Percentiles rank a stretch among this genome's conserved stretches.
These are phyloP conservation scores for Porites lutea DNA, from an alignment of 64 coral and sea anemone genomes.

Conservation along the genomic window DNA sequence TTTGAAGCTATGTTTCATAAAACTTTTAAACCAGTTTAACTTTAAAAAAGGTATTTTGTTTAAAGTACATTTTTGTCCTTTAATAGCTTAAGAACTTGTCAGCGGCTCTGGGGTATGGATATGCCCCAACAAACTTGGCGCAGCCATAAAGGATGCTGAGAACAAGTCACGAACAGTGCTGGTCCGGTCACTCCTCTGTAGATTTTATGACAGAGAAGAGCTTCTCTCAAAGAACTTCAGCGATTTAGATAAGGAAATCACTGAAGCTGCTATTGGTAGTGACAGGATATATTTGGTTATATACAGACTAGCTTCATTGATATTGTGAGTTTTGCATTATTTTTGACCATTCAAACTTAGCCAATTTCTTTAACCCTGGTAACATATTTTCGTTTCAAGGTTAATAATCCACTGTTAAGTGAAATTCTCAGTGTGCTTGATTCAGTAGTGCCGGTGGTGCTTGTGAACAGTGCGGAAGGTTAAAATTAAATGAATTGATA, in stretches of 20 bases:
- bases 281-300: too few species aligned
- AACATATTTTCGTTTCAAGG: too few species aligned
- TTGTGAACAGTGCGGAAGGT: too few species aligned
- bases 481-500: too few species aligned
- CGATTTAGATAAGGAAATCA: slow-evolving; percentile 12
- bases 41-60: slow-evolving; percentile 5
- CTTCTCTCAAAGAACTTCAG: slow-evolving; percentile 21
- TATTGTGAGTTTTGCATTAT: too few species aligned
- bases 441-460: too few species aligned
- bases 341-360: too few species aligned
- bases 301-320: too few species aligned
- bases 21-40: not conserved
- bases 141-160: slow-evolving; percentile 57
- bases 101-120: slow-evolving; percentile 34
- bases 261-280: slow-evolving; percentile 40
- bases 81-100: slow-evolving; percentile 45
- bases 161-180: slow-evolving; percentile 49
- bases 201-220: slow-evolving; percentile 48
- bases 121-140: slow-evolving; percentile 59
- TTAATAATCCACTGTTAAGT: too few species aligned
- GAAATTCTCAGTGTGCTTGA: too few species aligned
- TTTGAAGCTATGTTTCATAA: not conserved
- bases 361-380: too few species aligned
- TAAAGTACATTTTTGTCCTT: not conserved
- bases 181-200: slow-evolving; percentile 26